Evolutionary conservation across 1,140 invertebrate species (phyloP), one percentile per base, ranked within the genome.

Genomic region (Plutomurus gul): DNA sequence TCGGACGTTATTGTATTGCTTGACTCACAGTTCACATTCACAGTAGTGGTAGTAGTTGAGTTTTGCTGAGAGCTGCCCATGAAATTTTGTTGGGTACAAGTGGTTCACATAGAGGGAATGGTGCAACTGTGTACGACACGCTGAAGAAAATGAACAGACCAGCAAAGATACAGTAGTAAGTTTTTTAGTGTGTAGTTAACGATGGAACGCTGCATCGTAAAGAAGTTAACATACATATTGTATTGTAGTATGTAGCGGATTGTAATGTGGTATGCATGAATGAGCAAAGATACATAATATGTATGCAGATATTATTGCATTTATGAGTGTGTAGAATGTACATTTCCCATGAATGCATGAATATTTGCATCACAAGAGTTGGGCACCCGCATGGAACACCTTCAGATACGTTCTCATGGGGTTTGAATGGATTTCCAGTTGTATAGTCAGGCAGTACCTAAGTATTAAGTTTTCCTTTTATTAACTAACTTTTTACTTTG

Each of bases 281-380:
- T 65, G 27, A 65, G 56, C 56, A 65, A 27, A 33, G 56, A 65
- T 33, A 65, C 27, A 30, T n/a, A 65, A 36, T 65, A 65, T 65
- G 30, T 65, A 36, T 36, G 56, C 16, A 65, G 56, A 65, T 65
- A 65, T 65, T 27, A 65, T 65, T 65, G 56, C 27, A 65, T 65
- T 65, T 65, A 65, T 65, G 56, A 65, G 36, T 13, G 56, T 13
- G 22, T 65, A n/a, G n/a, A n/a, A 65, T 65, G 56, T 65, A 65
- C 36, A 30, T 27, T 33, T 4, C 18, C n/a, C 7, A n/a, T 49
- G 46, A n/a, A 49, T 43, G 46, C 46, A 56, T 22, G 25, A 22
- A 56, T 56, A 56, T 56, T 7, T 56, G 13, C 36, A 30, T 65
- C 7, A 25, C 18, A 36, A n/a, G 25, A 16, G 27, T 33, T 25